Conservation (phyloP, 2,797 vertebrate genomes). For the Pteropus rufus region DNA sequence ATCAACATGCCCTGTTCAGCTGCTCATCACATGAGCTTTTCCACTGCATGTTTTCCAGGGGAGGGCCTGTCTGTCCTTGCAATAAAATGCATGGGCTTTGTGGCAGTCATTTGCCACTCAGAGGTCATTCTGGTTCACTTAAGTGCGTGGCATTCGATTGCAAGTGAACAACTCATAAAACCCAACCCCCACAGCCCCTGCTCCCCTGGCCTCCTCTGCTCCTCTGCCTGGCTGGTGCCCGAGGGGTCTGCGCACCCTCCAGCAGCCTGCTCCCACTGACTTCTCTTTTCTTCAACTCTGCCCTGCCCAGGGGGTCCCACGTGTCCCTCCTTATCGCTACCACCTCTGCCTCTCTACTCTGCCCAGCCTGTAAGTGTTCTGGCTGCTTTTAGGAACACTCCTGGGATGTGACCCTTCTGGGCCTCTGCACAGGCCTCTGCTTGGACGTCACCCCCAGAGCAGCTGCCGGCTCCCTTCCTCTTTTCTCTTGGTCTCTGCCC, state of each 20-base stretch:
- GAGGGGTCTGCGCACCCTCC: fast-evolving
- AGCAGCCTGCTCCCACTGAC: not conserved
- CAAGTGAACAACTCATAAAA: not conserved
- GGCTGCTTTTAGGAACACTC: fast-evolving
- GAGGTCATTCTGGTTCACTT: not conserved
- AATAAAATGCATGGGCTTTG: not conserved
- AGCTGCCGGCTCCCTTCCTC: not conserved
- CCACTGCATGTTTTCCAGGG: not conserved
- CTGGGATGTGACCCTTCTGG: fast-evolving
- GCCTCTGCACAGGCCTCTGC: not conserved
- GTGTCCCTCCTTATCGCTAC: no score
- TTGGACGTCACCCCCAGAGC: not conserved
- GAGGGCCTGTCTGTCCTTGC: not conserved
- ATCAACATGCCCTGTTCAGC: not conserved
- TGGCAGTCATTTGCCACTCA: not conserved
- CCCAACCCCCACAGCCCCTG: not conserved
- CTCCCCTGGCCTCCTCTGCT: not conserved
- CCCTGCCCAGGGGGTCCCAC: not conserved
- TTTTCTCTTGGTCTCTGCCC: not conserved
- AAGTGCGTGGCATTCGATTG: not conserved
- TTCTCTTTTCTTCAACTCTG: not conserved
- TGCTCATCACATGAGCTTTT: not conserved
- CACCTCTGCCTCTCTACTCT: not conserved
- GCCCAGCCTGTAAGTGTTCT: not conserved
- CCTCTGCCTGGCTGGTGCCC: not conserved